Evolutionary conservation across 2,113 vertebrate species (phyloP), one percentile per base, ranked within the genome.

Genomic region (Pipa parva): DNA sequence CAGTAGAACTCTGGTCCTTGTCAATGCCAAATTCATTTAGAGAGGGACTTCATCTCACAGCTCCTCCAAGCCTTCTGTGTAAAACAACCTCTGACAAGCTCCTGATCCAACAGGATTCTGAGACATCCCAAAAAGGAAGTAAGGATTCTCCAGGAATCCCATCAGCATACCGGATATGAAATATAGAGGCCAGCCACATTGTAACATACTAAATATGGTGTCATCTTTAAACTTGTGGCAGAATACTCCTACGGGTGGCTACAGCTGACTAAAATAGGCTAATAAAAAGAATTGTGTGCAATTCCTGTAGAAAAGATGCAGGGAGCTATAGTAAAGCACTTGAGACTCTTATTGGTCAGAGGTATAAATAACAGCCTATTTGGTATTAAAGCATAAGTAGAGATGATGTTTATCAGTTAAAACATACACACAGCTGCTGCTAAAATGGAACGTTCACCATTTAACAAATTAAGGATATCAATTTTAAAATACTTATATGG

Each of bases 171-270:
- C 88, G 87, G 88, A 86, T 76, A 73, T 81, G 78, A 86, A 87
- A 85, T 84, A 86, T 79, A 70, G 80, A 83, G 79, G 61, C 80
- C 81, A 80, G 86, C 85, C 75, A 85, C 81, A 78, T 63, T 73
- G 79, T 81, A 83, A 68, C 89, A 89, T 92, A 89, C 97, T 97
- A 97, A 98, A 99, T 98, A 99, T 94, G 95, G 97, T 93, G 82
- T 89, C 82, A 78, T 77, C 63, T 49, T 55, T 54, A 39, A 72
- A 70, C 70, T 54, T 74, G 62, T 70, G 74, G 77, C 68, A 39
- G 37, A 48, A 71, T 62, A 61, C 71, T 28, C 45, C 58, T 64
- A 8, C 69, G 74, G 78, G 76, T 75, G 74, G 76, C 65, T 65
- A 73, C 63, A 63, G 60, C 70, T 78, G 65, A 74, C 73, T 80